Percentiles rank a stretch among this genome's conserved stretches.
Evolutionary conservation across 2,797 vertebrate species (phyloP).

Genomic region (Gambelia wislizenii): DNA sequence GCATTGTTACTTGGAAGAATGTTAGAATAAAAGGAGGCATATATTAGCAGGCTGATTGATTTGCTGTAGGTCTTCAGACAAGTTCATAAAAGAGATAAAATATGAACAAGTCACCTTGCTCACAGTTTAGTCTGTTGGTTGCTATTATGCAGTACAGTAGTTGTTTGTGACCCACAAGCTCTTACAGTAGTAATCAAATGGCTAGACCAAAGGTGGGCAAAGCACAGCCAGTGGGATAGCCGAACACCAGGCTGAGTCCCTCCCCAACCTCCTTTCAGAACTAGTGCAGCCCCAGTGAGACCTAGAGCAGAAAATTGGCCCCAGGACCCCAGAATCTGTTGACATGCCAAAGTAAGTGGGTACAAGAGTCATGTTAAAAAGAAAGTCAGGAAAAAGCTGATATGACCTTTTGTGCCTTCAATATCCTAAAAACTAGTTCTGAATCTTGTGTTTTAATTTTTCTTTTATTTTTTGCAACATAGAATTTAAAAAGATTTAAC

Average conservation of each 20-base stretch:
- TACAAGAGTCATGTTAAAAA: neutral
- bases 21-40: neutral
- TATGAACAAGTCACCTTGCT: neutral
- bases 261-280: too few relatives aligned
- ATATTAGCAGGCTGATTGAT: neutral
- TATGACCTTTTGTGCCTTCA: neutral
- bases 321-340: too few relatives aligned
- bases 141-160: neutral
- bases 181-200: neutral
- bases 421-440: constrained; percentile 44
- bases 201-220: too few relatives aligned
- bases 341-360: too few relatives aligned
- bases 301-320: too few relatives aligned
- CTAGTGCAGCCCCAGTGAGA: too few relatives aligned
- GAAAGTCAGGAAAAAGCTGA: neutral
- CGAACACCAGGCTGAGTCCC: too few relatives aligned
- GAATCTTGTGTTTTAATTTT: constrained; percentile 59
- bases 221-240: too few relatives aligned
- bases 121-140: neutral
- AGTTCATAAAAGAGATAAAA: neutral
- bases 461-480: constrained; percentile 26
- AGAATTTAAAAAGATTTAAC: constrained; percentile 62
- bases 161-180: neutral
- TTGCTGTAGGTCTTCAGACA: neutral
- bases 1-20: neutral